phyloP scores from a whole-genome alignment of 2,113 vertebrate genomes.

The Corvus hawaiiensis region DNA sequence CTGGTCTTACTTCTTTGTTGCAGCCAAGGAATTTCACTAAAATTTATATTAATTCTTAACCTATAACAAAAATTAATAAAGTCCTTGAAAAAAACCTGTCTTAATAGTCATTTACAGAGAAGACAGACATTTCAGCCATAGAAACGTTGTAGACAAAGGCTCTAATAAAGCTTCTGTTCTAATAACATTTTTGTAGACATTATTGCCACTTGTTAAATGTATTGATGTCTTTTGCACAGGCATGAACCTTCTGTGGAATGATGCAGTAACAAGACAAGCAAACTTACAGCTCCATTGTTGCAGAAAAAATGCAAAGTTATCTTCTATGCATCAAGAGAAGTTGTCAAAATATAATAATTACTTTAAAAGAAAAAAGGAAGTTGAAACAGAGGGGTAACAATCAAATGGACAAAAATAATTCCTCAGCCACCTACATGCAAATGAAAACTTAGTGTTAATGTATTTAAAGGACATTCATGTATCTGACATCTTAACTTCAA shows the following conservation, averaged over 20 bases:
- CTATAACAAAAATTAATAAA: background rate
- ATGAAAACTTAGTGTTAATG: background rate
- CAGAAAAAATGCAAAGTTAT: background rate
- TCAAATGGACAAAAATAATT: background rate
- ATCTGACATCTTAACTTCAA: background rate
- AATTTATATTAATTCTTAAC: background rate
- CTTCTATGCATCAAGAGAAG: background rate
- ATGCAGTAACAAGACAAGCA: background rate
- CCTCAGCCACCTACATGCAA: background rate
- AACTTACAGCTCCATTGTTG: background rate
- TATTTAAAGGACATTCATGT: background rate
- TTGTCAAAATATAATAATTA: background rate
- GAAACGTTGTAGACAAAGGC: background rate
- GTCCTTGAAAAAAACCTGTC: background rate
- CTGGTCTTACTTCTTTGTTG: background rate
- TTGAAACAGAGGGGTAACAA: background rate
- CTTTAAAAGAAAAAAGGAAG: background rate
- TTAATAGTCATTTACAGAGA: background rate
- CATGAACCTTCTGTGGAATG: background rate
- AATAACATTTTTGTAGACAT: background rate
- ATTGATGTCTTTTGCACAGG: background rate
- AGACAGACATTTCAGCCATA: background rate
- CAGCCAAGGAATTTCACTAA: background rate
- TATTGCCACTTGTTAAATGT: background rate
- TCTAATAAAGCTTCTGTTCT: background rate